These are phyloP conservation scores for Hormiphora californensis DNA, from an alignment of 37 sponge, comb jelly and placozoan genomes.

Conservation along the genomic window DNA sequence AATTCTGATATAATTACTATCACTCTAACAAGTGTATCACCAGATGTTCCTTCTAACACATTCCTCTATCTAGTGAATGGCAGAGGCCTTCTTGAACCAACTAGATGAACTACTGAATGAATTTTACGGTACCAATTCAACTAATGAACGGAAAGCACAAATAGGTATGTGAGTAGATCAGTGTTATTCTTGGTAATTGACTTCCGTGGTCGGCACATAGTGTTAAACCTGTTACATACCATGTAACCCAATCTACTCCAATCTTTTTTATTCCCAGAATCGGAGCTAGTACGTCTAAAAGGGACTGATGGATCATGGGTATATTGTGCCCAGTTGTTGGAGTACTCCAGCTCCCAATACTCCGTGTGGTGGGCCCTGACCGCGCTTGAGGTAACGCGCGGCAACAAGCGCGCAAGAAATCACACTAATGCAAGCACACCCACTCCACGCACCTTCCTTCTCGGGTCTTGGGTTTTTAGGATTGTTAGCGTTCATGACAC, in stretches of 20 bases:
- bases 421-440: too few species aligned
- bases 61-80: too few species aligned
- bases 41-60: too few species aligned
- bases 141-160: constrained; percentile 21
- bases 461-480: too few species aligned
- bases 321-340: neutral
- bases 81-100: constrained; percentile 38
- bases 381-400: constrained; percentile 33
- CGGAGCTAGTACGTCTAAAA: neutral
- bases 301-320: constrained; percentile 24
- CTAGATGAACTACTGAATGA: constrained; percentile 13
- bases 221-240: too few species aligned
- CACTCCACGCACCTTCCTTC: too few species aligned
- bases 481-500: too few species aligned
- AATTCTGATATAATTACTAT: too few species aligned
- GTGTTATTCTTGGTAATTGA: neutral
- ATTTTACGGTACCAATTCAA: constrained; percentile 10
- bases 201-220: too few species aligned
- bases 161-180: neutral
- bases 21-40: too few species aligned
- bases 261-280: neutral
- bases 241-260: neutral
- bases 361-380: constrained; percentile 51
- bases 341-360: constrained; percentile 25
- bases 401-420: too few species aligned